Evolutionary conservation across 2,797 vertebrate genomes (phyloP).

Genomic region (Pteronotus mesoamericanus): DNA sequence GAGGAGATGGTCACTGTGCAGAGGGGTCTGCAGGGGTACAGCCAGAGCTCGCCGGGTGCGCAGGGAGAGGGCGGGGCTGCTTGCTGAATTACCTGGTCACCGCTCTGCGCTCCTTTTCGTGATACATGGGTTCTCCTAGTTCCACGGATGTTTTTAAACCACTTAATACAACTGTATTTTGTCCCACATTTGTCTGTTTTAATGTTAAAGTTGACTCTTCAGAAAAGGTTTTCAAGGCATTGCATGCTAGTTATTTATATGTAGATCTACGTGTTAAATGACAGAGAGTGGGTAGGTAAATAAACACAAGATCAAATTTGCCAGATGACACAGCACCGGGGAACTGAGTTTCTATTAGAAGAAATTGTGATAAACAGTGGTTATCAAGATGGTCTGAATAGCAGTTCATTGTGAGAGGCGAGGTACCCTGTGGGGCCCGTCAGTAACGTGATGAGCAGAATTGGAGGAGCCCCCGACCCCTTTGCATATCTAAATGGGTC

Average conservation of each 20-base stretch:
- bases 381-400: background rate
- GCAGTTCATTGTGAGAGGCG: background rate
- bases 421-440: background rate
- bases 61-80: background rate
- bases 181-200: background rate
- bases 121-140: fast-evolving
- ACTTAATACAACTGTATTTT: background rate
- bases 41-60: fast-evolving
- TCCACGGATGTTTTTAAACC: background rate
- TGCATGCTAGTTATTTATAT: no score
- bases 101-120: fast-evolving
- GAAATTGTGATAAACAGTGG: background rate
- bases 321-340: background rate
- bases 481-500: background rate
- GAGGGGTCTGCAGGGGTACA: background rate
- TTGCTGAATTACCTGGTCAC: fast-evolving
- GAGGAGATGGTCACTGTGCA: fast-evolving
- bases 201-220: background rate
- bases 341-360: background rate
- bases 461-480: background rate
- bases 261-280: background rate
- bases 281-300: background rate
- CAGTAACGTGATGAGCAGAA: fast-evolving
- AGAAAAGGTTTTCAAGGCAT: background rate
- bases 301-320: background rate